Percentiles rank a stretch among this genome's conserved stretches.
Conservation (phyloP, 2,113 vertebrate species). For the Platysteira castanea region DNA sequence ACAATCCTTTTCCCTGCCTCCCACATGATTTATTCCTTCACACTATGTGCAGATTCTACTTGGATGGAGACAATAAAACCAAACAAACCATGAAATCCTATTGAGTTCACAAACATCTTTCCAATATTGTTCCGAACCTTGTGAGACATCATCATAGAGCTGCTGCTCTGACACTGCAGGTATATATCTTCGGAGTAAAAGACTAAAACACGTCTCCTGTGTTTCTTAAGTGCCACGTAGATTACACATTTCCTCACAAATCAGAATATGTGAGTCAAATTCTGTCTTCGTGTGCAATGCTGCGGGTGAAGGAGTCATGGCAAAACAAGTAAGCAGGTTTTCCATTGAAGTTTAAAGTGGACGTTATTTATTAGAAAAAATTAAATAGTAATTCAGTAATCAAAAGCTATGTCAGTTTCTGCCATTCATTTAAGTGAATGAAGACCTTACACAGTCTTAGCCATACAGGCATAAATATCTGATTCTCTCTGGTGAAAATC, state of each 20-base stretch:
- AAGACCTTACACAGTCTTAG: not conserved
- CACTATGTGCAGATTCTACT: not conserved
- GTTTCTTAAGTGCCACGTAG: not conserved
- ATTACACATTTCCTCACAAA: not conserved
- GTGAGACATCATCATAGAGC: not conserved
- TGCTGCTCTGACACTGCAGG: not conserved
- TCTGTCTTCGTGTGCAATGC: not conserved
- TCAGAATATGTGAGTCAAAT: not conserved
- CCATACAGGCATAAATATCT: not conserved
- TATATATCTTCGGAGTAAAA: not conserved
- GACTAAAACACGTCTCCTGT: rapidly evolving
- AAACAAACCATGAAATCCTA: not conserved
- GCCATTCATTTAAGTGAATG: not conserved
- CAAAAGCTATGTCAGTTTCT: not conserved
- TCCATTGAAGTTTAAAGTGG: not conserved
- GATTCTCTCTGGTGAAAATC: not conserved
- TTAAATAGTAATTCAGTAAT: not conserved
- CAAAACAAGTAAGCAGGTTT: not conserved
- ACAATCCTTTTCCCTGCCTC: not conserved
- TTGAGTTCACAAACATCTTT: not conserved
- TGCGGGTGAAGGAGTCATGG: not conserved
- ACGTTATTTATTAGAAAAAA: not conserved
- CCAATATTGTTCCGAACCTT: not conserved
- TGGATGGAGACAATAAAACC: not conserved
- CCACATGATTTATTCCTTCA: not conserved